These are phyloP conservation scores for Macrophya annulata DNA, from an alignment of 2,888 invertebrate genomes.

Conservation along the genomic window DNA sequence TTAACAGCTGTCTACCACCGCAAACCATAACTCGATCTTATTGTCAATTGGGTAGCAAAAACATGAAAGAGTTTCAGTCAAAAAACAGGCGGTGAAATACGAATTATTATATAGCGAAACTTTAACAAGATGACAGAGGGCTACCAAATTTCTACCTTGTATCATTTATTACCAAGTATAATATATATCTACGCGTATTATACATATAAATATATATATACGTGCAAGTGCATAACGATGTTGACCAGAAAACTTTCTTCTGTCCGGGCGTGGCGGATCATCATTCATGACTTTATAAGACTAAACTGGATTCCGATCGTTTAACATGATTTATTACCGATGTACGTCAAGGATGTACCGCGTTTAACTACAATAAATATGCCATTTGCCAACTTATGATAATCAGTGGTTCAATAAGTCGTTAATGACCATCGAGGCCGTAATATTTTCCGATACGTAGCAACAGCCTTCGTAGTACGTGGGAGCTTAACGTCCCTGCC, in stretches of 20 bases:
- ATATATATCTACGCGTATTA: neutral
- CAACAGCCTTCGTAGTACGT: slow-evolving; percentile 21
- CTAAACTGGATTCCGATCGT: slow-evolving; percentile 43
- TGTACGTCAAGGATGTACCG: slow-evolving; percentile 27
- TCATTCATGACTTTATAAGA: slow-evolving; percentile 35
- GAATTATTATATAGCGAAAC: slow-evolving; percentile 33
- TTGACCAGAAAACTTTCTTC: slow-evolving; percentile 48
- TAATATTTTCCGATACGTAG: slow-evolving; percentile 23
- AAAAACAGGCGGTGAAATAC: neutral
- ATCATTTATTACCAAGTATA: slow-evolving; percentile 16
- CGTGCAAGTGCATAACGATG: slow-evolving; percentile 17
- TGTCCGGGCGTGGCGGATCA: slow-evolving; percentile 26
- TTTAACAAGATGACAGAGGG: slow-evolving; percentile 17
- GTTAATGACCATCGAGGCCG: slow-evolving; percentile 34
- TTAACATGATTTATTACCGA: slow-evolving; percentile 47
- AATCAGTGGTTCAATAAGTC: slow-evolving; percentile 53
- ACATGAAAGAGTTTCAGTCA: neutral
- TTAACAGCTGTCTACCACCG: slow-evolving; percentile 42
- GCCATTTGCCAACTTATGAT: slow-evolving; percentile 53
- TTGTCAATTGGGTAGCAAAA: slow-evolving; percentile 39
- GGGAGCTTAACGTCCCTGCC: slow-evolving; percentile 47
- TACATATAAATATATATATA: neutral
- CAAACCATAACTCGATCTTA: slow-evolving; percentile 39
- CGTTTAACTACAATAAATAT: slow-evolving; percentile 45
- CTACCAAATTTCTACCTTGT: slow-evolving; percentile 44